Evolutionary conservation across 1,140 invertebrate species (phyloP), one percentile per base, ranked within the genome.

Genomic region (Camponotus floridanus): DNA sequence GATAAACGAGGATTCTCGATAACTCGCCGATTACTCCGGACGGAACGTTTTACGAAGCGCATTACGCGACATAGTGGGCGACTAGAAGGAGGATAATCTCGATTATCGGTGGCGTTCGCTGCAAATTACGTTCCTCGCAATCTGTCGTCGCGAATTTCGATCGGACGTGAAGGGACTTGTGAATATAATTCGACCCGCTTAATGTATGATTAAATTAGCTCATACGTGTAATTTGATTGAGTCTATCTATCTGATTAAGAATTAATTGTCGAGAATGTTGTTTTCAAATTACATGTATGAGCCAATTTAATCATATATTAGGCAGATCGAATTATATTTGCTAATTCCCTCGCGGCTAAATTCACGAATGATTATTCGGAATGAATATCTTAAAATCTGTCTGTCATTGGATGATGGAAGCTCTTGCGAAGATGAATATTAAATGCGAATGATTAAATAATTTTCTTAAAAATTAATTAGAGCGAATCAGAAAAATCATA

Each of bases 11-110:
- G 67, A 81, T 81, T 73, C 57, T 73, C 79, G 79, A 81, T 81
- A 81, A 81, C 51, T 81, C 65, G 65, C 36, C 78, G 78, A 81
- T 81, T 81, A 81, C 68, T n/a, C 65, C 65, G 51, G 26, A 70
- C 48, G 78, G 78, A 81, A 81, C 65, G 36, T 59, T 81, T 81
- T 81, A 81, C 78, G 78, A 45, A 81, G 78, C 65, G 78, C 65
- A 71, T 81, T 81, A 81, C 78, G 65, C 65, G 78, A 71, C 78
- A 55, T 80, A 57, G 65, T 36, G 36, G 51, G 13, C 65, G 48
- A 42, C 65, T 71, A 81, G 65, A 33, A 70, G 21, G 57, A 1
- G 78, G 78, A 81, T 81, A 71, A 81, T 81, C 78, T 81, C 78
- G 78, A 81, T 81, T 71, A 81, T 71, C 36, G 36, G 31, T 18